Percentiles rank a stretch among this genome's conserved stretches.
phyloP scores from a whole-genome alignment of 2,888 invertebrate genomes.

The Tetanocera ferruginea region DNA sequence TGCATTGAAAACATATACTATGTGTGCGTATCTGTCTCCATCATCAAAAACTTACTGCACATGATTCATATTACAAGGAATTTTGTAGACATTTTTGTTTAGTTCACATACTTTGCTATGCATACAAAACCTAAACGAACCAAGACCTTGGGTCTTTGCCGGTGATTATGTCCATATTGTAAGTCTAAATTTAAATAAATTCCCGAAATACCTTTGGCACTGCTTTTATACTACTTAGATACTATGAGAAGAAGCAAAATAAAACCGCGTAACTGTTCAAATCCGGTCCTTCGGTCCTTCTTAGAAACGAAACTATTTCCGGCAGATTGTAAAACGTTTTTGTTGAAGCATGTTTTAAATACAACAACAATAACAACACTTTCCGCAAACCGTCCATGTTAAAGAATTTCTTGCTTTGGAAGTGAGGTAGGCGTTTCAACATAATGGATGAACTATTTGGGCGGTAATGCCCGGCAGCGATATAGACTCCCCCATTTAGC shows the following conservation, averaged over 20 bases:
- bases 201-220: conserved; percentile 13
- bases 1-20: too few relatives aligned
- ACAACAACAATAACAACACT: conserved; percentile 13
- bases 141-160: background rate
- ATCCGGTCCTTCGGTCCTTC: background rate
- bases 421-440: background rate
- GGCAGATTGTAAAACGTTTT: background rate
- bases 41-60: too few relatives aligned
- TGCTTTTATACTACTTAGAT: background rate
- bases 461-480: conserved; percentile 12
- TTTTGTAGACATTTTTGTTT: too few relatives aligned
- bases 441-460: conserved; percentile 21
- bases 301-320: conserved; percentile 24
- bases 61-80: too few relatives aligned
- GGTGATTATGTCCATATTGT: background rate
- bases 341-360: background rate
- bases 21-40: too few relatives aligned
- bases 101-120: too few relatives aligned
- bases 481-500: background rate
- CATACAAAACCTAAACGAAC: background rate
- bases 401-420: background rate
- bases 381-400: conserved; percentile 3
- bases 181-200: conserved; percentile 18
- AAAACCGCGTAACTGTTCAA: conserved; percentile 20
- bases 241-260: background rate